Percentiles rank a stretch among this genome's conserved stretches.
These are phyloP conservation scores for Speoplatyrhinus poulsoni DNA, from an alignment of 2,113 vertebrate genomes.

Conservation along the genomic window DNA sequence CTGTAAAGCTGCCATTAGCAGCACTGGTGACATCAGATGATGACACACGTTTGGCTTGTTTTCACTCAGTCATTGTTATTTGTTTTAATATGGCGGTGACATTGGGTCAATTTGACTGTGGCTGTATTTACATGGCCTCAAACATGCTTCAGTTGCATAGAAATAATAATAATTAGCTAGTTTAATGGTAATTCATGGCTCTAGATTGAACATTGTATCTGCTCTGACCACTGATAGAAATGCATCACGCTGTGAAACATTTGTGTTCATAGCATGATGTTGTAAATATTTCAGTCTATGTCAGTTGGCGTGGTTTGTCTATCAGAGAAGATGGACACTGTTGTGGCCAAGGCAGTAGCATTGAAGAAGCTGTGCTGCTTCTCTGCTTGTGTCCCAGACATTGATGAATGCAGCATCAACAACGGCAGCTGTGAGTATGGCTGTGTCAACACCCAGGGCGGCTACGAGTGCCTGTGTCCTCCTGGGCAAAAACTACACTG, in stretches of 20 bases:
- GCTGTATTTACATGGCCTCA: neutral
- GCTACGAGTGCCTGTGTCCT: slow-evolving; percentile 90
- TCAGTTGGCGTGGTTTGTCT: too few relatives aligned
- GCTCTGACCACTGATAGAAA: too few relatives aligned
- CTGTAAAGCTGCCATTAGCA: too few relatives aligned
- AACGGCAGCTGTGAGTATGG: slow-evolving; percentile 87
- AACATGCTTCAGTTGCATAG: neutral
- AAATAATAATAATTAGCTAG: too few relatives aligned
- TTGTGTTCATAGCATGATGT: too few relatives aligned
- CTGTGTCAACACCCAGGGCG: slow-evolving; percentile 87
- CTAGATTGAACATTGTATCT: too few relatives aligned
- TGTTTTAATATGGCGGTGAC: too few relatives aligned
- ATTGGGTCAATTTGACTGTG: neutral
- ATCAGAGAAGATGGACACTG: too few relatives aligned
- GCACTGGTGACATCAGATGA: neutral
- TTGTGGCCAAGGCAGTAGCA: too few relatives aligned
- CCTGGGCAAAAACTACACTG: slow-evolving; percentile 87
- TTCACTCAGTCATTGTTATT: neutral
- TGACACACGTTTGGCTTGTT: neutral
- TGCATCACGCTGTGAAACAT: too few relatives aligned
- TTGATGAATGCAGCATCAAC: slow-evolving; percentile 91
- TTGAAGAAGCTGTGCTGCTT: neutral
- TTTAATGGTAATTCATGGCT: too few relatives aligned
- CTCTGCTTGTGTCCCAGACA: slow-evolving; percentile 74
- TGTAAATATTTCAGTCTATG: too few relatives aligned